Evolutionary conservation across 2,797 vertebrate genomes (phyloP), one percentile per base, ranked within the genome.

Genomic region (Danio jaintianensis): DNA sequence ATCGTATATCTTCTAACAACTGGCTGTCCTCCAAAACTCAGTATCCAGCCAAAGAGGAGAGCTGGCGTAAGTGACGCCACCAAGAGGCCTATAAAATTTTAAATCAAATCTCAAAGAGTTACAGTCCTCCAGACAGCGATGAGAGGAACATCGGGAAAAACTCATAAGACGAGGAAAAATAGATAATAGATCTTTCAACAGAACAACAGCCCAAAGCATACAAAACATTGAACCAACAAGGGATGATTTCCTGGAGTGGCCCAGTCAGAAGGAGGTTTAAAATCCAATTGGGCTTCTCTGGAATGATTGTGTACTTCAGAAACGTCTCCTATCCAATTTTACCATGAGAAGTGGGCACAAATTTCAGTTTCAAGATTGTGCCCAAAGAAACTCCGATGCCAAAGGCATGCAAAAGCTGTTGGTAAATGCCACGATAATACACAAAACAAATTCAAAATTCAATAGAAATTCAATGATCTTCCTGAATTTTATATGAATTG

Each of bases 11-110:
- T 18, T 53, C 18, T 1, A 9, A 76, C 18, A 55, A 55, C 18
- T 76, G 48, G 40, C 74, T 29, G 62, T 55, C 61, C 38, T 76
- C 61, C 74, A 45, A 76, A 76, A 43, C 61, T 43, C 29, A 43
- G 48, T 66, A 55, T 66, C 61, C 1, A 55, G 40, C 38, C 48
- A 66, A 66, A 66, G 29, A 29, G 29, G 53, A 29, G 0, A 59
- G 42, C 20, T 22, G 53, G 53, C 72, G 61, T 53, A 75, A 22
- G 36, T n/a, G 50, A 76, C 0, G 9, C 20, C 38, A 66, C 38
- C 15, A 55, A 66, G 20, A 66, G 15, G 61, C 13, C 61, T n/a
- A 52, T 52, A 67, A 3, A 48, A 36, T 0, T 1, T 18, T 7
- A 29, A 36, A 59, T 59, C 6, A 7, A 58, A 59, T 59, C 56